These are phyloP conservation scores for Poliocrania exsul DNA, from an alignment of 2,797 vertebrate species.

Conservation along the genomic window DNA sequence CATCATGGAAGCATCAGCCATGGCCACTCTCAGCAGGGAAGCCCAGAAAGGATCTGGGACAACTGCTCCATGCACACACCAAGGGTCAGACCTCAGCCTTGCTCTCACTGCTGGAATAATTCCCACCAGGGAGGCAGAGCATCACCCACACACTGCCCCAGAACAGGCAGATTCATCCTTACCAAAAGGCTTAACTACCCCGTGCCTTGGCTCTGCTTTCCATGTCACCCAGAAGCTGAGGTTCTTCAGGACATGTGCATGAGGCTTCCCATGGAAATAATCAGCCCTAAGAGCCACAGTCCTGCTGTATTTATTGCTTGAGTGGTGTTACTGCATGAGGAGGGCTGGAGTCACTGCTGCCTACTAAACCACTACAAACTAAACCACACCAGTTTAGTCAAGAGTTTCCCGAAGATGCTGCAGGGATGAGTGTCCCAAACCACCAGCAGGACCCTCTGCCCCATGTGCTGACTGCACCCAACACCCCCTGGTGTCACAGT, in stretches of 20 bases:
- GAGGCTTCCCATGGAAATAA: not conserved
- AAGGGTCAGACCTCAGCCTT: not conserved
- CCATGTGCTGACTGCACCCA: not conserved
- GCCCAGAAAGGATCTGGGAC: not conserved
- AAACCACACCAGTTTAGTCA: not conserved
- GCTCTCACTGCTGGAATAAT: not conserved
- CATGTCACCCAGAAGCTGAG: not conserved
- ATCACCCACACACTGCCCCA: accelerated
- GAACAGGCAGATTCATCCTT: not conserved
- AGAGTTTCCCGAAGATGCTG: not conserved
- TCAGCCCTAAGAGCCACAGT: not conserved
- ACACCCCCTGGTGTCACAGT: accelerated
- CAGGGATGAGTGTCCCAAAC: not conserved
- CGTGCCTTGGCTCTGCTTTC: not conserved
- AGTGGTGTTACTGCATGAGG: accelerated
- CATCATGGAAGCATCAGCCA: accelerated
- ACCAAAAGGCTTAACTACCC: not conserved
- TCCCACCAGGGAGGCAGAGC: accelerated
- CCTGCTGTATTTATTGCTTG: not conserved
- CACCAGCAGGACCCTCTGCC: not conserved
- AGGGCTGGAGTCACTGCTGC: not conserved
- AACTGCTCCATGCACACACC: accelerated
- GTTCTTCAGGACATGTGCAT: not conserved
- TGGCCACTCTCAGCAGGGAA: accelerated
- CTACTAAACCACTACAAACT: not conserved